Evolutionary conservation across 2,797 vertebrate species (phyloP).

Genomic region (Coluber constrictor): DNA sequence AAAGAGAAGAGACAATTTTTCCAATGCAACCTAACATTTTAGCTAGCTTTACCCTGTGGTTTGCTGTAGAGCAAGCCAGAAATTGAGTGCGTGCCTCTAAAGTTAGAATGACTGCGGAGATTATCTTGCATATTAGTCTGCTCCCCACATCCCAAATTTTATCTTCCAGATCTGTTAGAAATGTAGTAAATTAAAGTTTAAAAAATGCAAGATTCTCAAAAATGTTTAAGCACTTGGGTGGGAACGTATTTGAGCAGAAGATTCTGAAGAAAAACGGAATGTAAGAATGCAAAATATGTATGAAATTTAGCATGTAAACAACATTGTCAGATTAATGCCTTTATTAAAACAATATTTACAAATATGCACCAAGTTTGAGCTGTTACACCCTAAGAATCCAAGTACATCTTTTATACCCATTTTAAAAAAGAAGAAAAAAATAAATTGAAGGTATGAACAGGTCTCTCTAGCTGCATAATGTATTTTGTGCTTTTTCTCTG

Average conservation of each 20-base stretch:
- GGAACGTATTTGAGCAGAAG: background rate
- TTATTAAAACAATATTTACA: background rate
- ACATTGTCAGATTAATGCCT: background rate
- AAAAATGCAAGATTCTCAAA: background rate
- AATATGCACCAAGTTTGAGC: background rate
- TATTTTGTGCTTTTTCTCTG: background rate
- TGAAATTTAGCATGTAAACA: background rate
- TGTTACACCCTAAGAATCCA: background rate
- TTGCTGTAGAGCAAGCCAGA: background rate
- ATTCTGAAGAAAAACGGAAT: background rate
- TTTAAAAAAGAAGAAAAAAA: background rate
- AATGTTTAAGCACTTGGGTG: background rate
- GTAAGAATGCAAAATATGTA: background rate
- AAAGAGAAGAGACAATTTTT: background rate
- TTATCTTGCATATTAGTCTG: background rate
- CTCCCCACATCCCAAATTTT: background rate
- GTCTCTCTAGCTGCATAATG: background rate
- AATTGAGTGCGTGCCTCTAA: background rate
- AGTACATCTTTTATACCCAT: background rate
- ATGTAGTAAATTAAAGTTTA: background rate
- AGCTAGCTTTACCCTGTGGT: background rate
- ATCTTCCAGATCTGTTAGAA: background rate
- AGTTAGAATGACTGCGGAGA: background rate
- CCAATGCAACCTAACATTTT: background rate
- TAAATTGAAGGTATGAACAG: background rate